Conservation (phyloP, 2,888 invertebrate species). For the Dascillus cervinus region DNA sequence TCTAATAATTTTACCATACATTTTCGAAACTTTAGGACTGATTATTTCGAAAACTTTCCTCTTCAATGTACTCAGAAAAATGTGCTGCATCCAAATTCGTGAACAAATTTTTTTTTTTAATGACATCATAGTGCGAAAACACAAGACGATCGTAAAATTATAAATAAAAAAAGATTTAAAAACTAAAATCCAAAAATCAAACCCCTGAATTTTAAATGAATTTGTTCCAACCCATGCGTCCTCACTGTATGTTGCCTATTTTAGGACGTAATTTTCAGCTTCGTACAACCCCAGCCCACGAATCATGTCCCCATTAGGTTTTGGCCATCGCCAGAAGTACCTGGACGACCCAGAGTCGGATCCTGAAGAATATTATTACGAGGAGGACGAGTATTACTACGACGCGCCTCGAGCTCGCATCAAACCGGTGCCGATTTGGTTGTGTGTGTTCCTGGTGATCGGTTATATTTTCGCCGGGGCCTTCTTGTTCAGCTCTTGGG, state of each 20-base stretch:
- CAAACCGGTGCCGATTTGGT: slow-evolving; percentile 80
- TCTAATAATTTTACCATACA: too few relatives aligned
- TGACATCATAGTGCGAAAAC: too few relatives aligned
- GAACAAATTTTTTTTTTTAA: too few relatives aligned
- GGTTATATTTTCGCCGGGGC: slow-evolving; percentile 87
- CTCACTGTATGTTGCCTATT: too few relatives aligned
- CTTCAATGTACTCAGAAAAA: too few relatives aligned
- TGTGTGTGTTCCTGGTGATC: slow-evolving; percentile 80
- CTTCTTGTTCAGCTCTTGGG: slow-evolving; percentile 78
- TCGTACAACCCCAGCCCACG: slow-evolving; percentile 46
- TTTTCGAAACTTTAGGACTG: too few relatives aligned
- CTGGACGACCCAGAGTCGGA: slow-evolving; percentile 54
- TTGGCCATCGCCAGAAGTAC: slow-evolving; percentile 54
- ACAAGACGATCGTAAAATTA: too few relatives aligned
- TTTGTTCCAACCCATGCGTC: too few relatives aligned
- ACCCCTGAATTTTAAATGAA: too few relatives aligned
- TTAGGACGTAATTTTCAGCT: slow-evolving; percentile 26
- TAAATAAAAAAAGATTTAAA: slow-evolving; percentile 1
- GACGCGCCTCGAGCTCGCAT: slow-evolving; percentile 42
- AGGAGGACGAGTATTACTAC: slow-evolving; percentile 31
- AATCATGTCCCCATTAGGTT: slow-evolving; percentile 63
- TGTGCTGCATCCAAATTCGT: too few relatives aligned
- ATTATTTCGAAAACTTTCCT: too few relatives aligned
- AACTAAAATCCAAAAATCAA: slow-evolving; percentile 3
- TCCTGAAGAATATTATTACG: slow-evolving; percentile 46